phyloP scores from a whole-genome alignment of 2,888 invertebrate genomes.

The Vesta saturnalis region DNA sequence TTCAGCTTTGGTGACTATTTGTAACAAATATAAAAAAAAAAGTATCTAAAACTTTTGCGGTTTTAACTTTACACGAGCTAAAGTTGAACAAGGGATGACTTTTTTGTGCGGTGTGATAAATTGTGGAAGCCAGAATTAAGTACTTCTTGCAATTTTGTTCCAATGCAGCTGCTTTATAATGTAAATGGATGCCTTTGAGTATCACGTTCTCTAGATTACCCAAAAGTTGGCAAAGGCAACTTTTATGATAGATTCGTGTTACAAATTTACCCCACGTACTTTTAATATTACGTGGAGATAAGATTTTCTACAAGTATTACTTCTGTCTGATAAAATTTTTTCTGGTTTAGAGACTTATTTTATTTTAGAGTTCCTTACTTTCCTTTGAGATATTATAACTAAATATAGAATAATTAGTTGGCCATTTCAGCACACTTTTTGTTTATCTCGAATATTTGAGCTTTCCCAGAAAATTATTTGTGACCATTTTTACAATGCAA shows the following conservation, averaged over 20 bases:
- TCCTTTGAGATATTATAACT: no score
- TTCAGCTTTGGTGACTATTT: not conserved
- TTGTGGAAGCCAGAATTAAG: not conserved
- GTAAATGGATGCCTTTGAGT: constrained; percentile 22
- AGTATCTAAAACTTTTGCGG: no score
- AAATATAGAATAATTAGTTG: no score
- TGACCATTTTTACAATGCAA: no score
- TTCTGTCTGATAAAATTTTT: not conserved
- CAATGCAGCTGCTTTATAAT: constrained; percentile 24
- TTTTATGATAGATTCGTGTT: constrained; percentile 29
- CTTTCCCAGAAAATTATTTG: no score
- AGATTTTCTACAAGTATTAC: not conserved
- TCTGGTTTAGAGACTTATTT: no score
- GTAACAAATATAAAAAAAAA: not conserved
- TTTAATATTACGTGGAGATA: constrained; percentile 5
- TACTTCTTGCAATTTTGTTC: constrained; percentile 16
- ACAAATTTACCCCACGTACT: constrained; percentile 9
- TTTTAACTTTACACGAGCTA: not conserved
- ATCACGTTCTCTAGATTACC: constrained; percentile 23
- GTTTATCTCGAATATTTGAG: no score
- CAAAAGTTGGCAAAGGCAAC: constrained; percentile 27
- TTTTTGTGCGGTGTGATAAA: not conserved
- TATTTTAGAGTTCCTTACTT: no score
- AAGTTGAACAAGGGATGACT: no score
- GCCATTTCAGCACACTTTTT: no score